Evolutionary conservation across 2,888 invertebrate species (phyloP).

Genomic region (Merodon equestris): DNA sequence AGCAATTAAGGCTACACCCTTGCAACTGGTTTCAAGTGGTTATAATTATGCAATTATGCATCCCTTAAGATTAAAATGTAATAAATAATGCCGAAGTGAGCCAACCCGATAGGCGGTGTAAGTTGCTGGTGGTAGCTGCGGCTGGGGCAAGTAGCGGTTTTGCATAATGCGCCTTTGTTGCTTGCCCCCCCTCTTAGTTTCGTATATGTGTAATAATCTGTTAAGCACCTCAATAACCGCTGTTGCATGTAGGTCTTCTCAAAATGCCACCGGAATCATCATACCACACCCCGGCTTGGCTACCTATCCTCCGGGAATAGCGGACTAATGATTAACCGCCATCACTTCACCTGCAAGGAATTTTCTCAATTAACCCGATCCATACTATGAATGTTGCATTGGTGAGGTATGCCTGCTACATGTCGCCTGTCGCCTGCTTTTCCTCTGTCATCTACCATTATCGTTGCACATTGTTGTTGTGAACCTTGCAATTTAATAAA

Average conservation of each 20-base stretch:
- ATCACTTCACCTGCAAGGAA: conserved; percentile 36
- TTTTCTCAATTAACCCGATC: conserved; percentile 63
- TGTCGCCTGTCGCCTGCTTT: too few species aligned
- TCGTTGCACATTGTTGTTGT: not conserved
- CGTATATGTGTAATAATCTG: conserved; percentile 54
- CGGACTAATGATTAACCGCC: conserved; percentile 42
- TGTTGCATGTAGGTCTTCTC: conserved; percentile 53
- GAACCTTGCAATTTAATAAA: conserved; percentile 46
- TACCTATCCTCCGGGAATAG: not conserved
- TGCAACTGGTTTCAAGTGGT: conserved; percentile 15
- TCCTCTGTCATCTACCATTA: conserved; percentile 18
- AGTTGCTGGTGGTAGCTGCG: conserved; percentile 5
- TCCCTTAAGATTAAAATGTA: conserved; percentile 67
- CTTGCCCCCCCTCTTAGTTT: not conserved
- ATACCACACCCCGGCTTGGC: not conserved
- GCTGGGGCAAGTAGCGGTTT: conserved; percentile 32
- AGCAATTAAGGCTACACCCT: conserved; percentile 27
- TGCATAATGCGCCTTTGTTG: conserved; percentile 27
- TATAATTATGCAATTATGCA: conserved; percentile 68
- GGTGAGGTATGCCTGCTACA: not conserved
- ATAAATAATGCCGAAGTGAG: conserved; percentile 57
- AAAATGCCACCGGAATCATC: conserved; percentile 25
- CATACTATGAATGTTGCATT: conserved; percentile 40
- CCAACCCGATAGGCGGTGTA: not conserved
- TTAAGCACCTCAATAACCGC: conserved; percentile 62